Base-by-base conservation (phyloP, 2,888 invertebrate genomes). In the Tineola bisselliella region DNA sequence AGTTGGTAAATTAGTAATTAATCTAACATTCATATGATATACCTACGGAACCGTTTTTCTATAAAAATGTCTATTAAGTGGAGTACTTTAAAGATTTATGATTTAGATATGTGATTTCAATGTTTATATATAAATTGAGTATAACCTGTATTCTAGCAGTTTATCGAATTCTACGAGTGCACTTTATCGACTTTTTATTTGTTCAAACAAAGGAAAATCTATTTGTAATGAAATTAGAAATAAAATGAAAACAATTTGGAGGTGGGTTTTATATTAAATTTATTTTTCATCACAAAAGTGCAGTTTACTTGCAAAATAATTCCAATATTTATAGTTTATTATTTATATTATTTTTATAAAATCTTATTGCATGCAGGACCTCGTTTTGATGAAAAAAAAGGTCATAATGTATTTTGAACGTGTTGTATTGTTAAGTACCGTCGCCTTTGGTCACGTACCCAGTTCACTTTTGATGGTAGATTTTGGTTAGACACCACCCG, bases 311-410 rank as follows among this genome's bases (percentile, higher is more conserved):
- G 38, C n/a, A 38, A 38, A 38, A 38, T n/a, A 38, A 6, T 38
- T 38, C 6, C 10, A 38, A 38, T 2, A 10, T 38, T 38, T 38
- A 10, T 3, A 38, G 5, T 3, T 38, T 6, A 6, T 38, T 38
- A 6, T 38, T 38, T 38, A 38, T 6, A 6, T 38, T 25, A 25
- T 6, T 38, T 10, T 38, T 38, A 38, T 10, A 38, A 38, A 38
- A 38, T 38, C 38, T n/a, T 38, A 38, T 48, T 48, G 15, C 12
- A 48, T 17, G 48, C 48, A 48, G 48, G 15, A 2, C 48, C 48
- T 17, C 48, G 48, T 48, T 56, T 56, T 56, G 5, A 30, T 25
- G n/a, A n/a, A 56, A 56, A 56, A 30, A 30, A 56, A 56, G 56
- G 56, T 56, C 56, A 56, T 13, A 56, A 19, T 17, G 19, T 56